These are phyloP conservation scores for Neofelis nebulosa DNA, from an alignment of 2,113 vertebrate genomes.

Conservation along the genomic window DNA sequence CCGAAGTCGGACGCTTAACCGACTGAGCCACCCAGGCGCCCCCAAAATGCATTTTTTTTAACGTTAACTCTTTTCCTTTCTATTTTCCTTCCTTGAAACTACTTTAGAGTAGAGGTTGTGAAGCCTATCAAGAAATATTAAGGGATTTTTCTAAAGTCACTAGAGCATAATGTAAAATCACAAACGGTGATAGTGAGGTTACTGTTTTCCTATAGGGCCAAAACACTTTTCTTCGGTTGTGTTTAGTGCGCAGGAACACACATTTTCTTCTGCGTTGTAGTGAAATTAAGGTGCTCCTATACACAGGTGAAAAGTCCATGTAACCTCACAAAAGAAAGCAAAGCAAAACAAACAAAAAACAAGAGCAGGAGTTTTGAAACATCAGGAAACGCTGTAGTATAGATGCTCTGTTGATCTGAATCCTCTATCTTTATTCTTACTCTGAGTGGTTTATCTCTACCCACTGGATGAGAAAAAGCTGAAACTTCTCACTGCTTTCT, in stretches of 20 bases:
- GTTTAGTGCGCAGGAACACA: not conserved
- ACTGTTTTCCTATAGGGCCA: not conserved
- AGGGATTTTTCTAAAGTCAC: conserved; percentile 74
- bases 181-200: conserved; percentile 69
- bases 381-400: not conserved
- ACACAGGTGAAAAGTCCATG: not conserved
- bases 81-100: conserved; percentile 32
- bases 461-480: not conserved
- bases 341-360: not conserved
- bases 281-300: not conserved
- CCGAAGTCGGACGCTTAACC: too few relatives aligned
- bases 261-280: not conserved
- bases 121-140: conserved; percentile 49
- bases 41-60: not conserved
- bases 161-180: conserved; percentile 71
- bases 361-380: not conserved
- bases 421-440: not conserved
- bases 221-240: not conserved
- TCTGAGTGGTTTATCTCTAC: not conserved
- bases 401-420: not conserved
- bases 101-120: conserved; percentile 61
- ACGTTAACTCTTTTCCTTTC: not conserved
- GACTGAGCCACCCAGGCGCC: too few relatives aligned
- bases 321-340: conserved; percentile 16
- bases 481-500: not conserved